A percentile compares a stretch with the other conserved stretches of the same genome.
phyloP scores from a whole-genome alignment of 2,888 invertebrate genomes.

The Ophion ellenae region DNA sequence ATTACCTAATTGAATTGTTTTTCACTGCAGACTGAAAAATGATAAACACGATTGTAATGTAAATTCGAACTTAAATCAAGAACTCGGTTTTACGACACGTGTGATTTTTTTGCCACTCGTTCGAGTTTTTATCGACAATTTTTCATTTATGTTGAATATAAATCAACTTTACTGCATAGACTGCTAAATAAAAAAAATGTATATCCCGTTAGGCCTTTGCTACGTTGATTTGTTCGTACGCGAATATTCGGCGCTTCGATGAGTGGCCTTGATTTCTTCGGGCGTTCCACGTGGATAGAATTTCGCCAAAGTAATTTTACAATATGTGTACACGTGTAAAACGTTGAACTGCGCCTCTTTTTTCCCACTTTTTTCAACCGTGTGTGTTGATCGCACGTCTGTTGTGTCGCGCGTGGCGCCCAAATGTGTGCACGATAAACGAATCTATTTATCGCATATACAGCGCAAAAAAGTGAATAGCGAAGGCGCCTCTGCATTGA shows the following conservation, averaged over 20 bases:
- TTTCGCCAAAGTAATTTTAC: slow-evolving; percentile 34
- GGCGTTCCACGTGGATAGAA: slow-evolving; percentile 51
- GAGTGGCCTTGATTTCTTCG: slow-evolving; percentile 11
- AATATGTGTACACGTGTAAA: neutral
- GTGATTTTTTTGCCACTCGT: no score
- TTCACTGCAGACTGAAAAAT: no score
- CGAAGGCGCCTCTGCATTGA: slow-evolving; percentile 36
- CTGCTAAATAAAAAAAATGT: neutral
- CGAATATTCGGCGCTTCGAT: slow-evolving; percentile 14
- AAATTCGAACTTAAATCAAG: no score
- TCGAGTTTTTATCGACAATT: no score
- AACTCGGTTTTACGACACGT: no score
- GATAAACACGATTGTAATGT: no score
- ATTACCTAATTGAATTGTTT: no score
- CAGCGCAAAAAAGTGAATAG: slow-evolving; percentile 16
- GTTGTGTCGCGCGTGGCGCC: slow-evolving; percentile 51
- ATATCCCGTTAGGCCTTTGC: neutral
- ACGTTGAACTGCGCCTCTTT: slow-evolving; percentile 10
- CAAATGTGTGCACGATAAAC: slow-evolving; percentile 38
- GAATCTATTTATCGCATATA: slow-evolving; percentile 46
- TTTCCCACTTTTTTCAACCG: slow-evolving; percentile 9
- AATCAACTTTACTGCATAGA: neutral
- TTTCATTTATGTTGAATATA: no score
- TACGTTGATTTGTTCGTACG: neutral
- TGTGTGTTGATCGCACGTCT: slow-evolving; percentile 5